These are phyloP conservation scores for Salvelinus sp. DNA, from an alignment of 2,113 vertebrate species.

Conservation along the genomic window DNA sequence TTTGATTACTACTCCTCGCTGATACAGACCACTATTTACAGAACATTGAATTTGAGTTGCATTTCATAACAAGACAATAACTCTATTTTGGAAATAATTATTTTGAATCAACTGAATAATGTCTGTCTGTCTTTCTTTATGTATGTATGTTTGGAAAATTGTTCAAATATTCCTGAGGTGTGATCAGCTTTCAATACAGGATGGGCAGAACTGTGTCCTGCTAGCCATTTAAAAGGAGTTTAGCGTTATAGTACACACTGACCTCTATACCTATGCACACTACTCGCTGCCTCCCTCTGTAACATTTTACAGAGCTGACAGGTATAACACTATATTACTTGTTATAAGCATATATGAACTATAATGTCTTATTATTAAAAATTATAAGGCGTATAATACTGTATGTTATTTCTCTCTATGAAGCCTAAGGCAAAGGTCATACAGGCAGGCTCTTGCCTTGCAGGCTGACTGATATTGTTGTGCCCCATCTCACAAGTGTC, in stretches of 20 bases:
- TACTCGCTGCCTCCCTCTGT: background rate
- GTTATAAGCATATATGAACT: background rate
- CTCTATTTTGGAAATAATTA: too few relatives aligned
- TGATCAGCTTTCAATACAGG: conserved; percentile 38
- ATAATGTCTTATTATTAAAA: too few relatives aligned
- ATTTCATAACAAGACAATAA: too few relatives aligned
- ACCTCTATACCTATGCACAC: background rate
- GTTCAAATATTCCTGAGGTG: conserved; percentile 41
- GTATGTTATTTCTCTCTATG: background rate
- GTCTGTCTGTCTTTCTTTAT: conserved; percentile 2
- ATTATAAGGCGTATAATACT: background rate
- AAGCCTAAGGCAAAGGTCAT: background rate
- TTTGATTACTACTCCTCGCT: background rate
- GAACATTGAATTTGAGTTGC: too few relatives aligned
- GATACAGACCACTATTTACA: too few relatives aligned
- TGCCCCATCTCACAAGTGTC: background rate
- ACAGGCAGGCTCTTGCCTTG: too few relatives aligned
- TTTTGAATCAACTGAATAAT: too few relatives aligned
- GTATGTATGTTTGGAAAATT: conserved; percentile 28
- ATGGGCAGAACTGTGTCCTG: conserved; percentile 6
- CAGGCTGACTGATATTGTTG: background rate
- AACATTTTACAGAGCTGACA: too few relatives aligned
- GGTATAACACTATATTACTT: too few relatives aligned
- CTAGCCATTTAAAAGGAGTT: background rate
- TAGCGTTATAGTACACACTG: background rate